Evolutionary conservation across 2,888 invertebrate species (phyloP), one percentile per base, ranked within the genome.

Genomic region (Timema podura): DNA sequence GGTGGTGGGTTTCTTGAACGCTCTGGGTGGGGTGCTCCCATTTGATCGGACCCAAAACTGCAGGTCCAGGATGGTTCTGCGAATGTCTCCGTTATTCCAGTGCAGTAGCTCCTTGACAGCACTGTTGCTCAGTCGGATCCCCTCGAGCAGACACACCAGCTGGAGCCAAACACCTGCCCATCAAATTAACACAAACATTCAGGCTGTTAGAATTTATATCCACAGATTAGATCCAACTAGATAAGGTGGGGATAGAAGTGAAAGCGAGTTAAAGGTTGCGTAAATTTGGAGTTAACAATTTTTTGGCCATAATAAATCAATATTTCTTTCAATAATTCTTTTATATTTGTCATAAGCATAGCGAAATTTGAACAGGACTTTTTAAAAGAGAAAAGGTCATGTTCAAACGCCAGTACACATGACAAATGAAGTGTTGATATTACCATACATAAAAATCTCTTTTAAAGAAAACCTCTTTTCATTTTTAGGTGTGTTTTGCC

Each of bases 21-120:
- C 30, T 30, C 30, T 30, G 16, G 65, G 44, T 11, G 30, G 10
- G 54, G 57, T 54, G n/a, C 70, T 48, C 54, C 73, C 75, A n/a
- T 78, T 78, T 68, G 87, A 87, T 72, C 85, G 82, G 74, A 88
- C 81, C 79, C 89, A 88, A 80, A 89, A 91, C 77, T 93, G 92
- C 73, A 93, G 81, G 76, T 89, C 88, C 70, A 91, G 83, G 57
- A 92, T 82, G 13, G 90, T 88, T 80, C 87, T 88, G 68, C 93
- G 85, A 64, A 91, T 83, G 81, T 93, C 92, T 8, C 90, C 89
- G 64, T 83, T 83, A 77, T 87, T 88, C 71, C 83, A 84, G 69
- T 87, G 82, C 72, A 90, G 82, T 54, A 90, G 78, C 70, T 83
- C 84, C 2, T 81, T 81, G 5, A 87, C 82, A 51, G 83, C 77